Percentiles rank a stretch among this genome's conserved stretches.
phyloP scores from a whole-genome alignment of 2,113 vertebrate species.

The Atherinomorus stipes region DNA sequence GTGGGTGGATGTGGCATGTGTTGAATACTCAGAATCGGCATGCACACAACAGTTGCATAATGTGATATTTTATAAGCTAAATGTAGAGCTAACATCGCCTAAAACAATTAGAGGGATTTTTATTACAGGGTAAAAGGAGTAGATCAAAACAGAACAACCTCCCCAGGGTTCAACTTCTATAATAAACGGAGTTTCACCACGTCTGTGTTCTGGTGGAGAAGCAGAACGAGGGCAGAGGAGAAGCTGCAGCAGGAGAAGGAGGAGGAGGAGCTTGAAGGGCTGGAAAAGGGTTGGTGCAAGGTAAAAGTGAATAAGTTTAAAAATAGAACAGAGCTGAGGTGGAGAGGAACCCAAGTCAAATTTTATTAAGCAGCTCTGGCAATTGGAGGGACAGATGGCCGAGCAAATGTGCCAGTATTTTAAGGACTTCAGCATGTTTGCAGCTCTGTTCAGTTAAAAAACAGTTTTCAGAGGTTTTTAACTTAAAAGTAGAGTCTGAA shows the following conservation, averaged over 20 bases:
- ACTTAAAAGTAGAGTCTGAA: too few relatives aligned
- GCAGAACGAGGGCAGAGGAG: conserved; percentile 5
- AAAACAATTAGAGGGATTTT: conserved; percentile 5
- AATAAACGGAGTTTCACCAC: conserved; percentile 4
- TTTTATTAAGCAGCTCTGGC: neutral
- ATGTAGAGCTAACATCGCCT: neutral
- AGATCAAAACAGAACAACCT: conserved; percentile 20
- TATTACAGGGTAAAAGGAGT: neutral
- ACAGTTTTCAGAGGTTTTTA: too few relatives aligned
- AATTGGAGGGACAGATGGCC: neutral
- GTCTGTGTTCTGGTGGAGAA: neutral
- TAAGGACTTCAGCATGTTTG: too few relatives aligned
- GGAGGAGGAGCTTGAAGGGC: neutral
- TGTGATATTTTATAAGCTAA: conserved; percentile 21
- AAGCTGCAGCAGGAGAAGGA: neutral
- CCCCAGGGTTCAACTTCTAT: neutral
- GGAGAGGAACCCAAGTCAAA: too few relatives aligned
- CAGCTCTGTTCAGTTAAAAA: too few relatives aligned
- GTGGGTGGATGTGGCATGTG: conserved; percentile 28
- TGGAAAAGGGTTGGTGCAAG: neutral
- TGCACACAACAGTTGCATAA: conserved; percentile 1
- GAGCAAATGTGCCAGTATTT: neutral
- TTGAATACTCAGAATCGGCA: conserved; percentile 1
- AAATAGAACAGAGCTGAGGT: neutral
- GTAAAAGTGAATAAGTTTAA: conserved; percentile 9